phyloP scores from a whole-genome alignment of 2,888 invertebrate genomes.

The Asteroscopus sphinx region DNA sequence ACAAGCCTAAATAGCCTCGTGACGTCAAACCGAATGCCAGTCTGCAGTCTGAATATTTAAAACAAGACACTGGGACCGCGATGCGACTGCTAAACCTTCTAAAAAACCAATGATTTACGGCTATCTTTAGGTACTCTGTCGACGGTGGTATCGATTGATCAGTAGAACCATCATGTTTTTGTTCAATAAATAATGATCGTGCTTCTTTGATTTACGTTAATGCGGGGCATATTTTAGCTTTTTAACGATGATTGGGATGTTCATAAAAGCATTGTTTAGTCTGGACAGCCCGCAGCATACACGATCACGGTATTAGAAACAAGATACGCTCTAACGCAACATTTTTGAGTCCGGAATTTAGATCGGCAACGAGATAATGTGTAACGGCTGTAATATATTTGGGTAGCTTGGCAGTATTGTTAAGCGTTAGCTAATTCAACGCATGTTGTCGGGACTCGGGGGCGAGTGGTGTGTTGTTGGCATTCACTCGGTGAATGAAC shows the following conservation, averaged over 20 bases:
- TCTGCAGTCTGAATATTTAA: constrained; percentile 36
- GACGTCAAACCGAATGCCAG: constrained; percentile 36
- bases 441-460: constrained; percentile 31
- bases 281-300: constrained; percentile 54
- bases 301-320: constrained; percentile 48
- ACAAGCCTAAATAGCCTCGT: constrained; percentile 31
- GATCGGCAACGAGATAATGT: constrained; percentile 55
- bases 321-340: constrained; percentile 38
- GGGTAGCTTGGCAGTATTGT: constrained; percentile 60
- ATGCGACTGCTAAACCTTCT: constrained; percentile 41
- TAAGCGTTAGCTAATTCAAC: constrained; percentile 64
- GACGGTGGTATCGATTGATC: constrained; percentile 63
- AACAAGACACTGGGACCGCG: constrained; percentile 26
- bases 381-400: constrained; percentile 62
- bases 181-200: constrained; percentile 68
- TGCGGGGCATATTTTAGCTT: constrained; percentile 56
- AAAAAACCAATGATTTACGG: constrained; percentile 40
- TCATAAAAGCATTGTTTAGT: constrained; percentile 56
- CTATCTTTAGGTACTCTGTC: constrained; percentile 21
- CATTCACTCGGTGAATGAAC: constrained; percentile 68
- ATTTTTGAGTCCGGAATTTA: constrained; percentile 51
- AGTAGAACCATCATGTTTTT: constrained; percentile 63
- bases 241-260: constrained; percentile 55
- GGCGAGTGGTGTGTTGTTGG: constrained; percentile 52
- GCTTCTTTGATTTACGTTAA: constrained; percentile 64